These are phyloP conservation scores for Scaptodrosophila latifasciaeformis DNA, from an alignment of 2,888 invertebrate species.

Conservation along the genomic window DNA sequence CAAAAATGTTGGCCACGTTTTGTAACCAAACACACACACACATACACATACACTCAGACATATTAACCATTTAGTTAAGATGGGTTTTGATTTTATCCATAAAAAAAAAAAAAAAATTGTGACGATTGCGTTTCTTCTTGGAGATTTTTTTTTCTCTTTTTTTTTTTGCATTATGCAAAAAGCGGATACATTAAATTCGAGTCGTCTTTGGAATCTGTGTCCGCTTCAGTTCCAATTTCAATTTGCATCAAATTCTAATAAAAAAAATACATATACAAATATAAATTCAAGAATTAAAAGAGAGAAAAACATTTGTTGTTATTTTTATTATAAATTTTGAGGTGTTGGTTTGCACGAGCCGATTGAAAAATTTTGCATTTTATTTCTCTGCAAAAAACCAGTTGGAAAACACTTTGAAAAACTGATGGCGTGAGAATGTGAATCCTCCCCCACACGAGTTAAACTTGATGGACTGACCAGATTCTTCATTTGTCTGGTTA, in stretches of 20 bases:
- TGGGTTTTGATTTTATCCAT: neutral
- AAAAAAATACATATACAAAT: slow-evolving; percentile 36
- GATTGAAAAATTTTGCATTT: slow-evolving; percentile 53
- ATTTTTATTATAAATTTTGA: too few species aligned
- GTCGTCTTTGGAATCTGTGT: slow-evolving; percentile 30
- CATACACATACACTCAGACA: too few species aligned
- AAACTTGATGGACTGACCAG: too few species aligned
- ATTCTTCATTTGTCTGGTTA: too few species aligned
- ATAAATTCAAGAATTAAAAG: too few species aligned
- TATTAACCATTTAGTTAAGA: too few species aligned
- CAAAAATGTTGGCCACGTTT: slow-evolving; percentile 23
- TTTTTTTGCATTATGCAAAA: slow-evolving; percentile 44
- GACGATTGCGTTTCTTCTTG: slow-evolving; percentile 15
- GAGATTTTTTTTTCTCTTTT: neutral
- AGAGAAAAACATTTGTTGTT: too few species aligned
- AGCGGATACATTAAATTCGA: slow-evolving; percentile 42
- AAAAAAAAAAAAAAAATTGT: too few species aligned
- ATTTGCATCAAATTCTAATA: slow-evolving; percentile 63
- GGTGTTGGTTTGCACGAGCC: slow-evolving; percentile 43
- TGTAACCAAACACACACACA: neutral
- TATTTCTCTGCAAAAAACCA: too few species aligned
- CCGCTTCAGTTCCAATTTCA: slow-evolving; percentile 6
- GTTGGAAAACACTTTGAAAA: too few species aligned
- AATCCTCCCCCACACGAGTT: too few species aligned
- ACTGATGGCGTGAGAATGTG: too few species aligned